Evolutionary conservation across 2,888 invertebrate species (phyloP), one percentile per base, ranked within the genome.

Genomic region (Zygothrica quintamaculata): DNA sequence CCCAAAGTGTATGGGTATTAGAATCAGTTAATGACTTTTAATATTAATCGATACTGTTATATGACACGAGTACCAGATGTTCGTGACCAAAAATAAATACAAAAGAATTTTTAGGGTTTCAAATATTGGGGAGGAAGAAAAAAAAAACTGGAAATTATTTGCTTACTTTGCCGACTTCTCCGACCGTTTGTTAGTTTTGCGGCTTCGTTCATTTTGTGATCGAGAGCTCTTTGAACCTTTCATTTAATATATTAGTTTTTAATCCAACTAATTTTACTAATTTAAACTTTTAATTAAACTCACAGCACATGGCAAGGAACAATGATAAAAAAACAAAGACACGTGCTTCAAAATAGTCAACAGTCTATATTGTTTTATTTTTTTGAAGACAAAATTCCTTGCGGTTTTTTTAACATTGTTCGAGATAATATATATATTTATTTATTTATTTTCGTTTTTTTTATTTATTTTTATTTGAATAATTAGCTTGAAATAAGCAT

Each of bases 131-230:
- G 9, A 1, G 15, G 8, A 18, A 18, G 3, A 5, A n/a, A 26
- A 12, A 36, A 25, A 13, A 37, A 48, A 36, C 8, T 9, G n/a
- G n/a, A 16, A 26, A 29, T 34, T 5, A 39, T 26, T 15, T 16
- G 44, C 85, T 81, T 87, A 87, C 87, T 87, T 87, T 34, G 87
- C 79, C 26, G 84, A 74, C 62, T 84, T 84, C 33, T 84, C 84
- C 44, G 87, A 87, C 36, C 87, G 88, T 60, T 89, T 89, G 47
- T 66, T 81, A 74, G 61, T 77, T 74, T 86, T 89, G 31, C 88
- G 84, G 50, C 79, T 84, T 46, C 80, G 85, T 48, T 82, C 88
- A 88, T 88, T 75, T 64, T 87, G 87, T 8, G 86, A 71, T 74
- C 84, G 80, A 39, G 56, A 37, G 48, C 47, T 78, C 64, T 84